Conservation (phyloP, 2,888 invertebrate genomes). For the Tillus elongatus region DNA sequence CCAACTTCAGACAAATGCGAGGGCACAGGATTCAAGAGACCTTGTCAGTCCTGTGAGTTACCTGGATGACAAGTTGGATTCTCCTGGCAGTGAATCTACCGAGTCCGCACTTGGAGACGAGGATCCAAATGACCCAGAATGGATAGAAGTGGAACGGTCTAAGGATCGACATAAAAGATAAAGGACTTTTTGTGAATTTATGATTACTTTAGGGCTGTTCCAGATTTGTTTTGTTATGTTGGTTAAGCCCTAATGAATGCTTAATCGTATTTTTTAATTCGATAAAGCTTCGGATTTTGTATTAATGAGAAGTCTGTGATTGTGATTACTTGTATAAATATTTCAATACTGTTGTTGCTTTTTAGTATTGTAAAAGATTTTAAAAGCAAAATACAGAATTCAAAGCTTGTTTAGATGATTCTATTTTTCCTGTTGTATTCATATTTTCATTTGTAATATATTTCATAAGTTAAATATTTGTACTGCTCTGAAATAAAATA, state of each 20-base stretch:
- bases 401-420: constrained; percentile 26
- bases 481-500: too few relatives aligned
- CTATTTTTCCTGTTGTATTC: constrained; percentile 13
- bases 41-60: constrained; percentile 15
- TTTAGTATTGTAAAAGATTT: constrained; percentile 34
- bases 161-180: constrained; percentile 39
- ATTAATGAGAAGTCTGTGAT: constrained; percentile 36
- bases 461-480: constrained; percentile 14
- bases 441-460: constrained; percentile 16
- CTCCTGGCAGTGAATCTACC: constrained; percentile 44
- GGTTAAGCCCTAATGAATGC: constrained; percentile 6
- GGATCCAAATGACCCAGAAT: constrained; percentile 80
- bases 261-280: constrained; percentile 11
- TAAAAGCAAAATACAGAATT: constrained; percentile 34
- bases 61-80: constrained; percentile 26
- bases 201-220: too few relatives aligned
- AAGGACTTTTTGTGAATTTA: constrained; percentile 13
- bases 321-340: constrained; percentile 27
- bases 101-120: constrained; percentile 60
- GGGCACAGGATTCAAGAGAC: constrained; percentile 30
- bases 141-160: constrained; percentile 49
- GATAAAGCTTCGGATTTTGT: constrained; percentile 33
- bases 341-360: constrained; percentile 37
- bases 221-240: constrained; percentile 7
- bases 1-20: constrained; percentile 35